Evolutionary conservation across 2,888 invertebrate genomes (phyloP).

Genomic region (Crossocerus cetratus): DNA sequence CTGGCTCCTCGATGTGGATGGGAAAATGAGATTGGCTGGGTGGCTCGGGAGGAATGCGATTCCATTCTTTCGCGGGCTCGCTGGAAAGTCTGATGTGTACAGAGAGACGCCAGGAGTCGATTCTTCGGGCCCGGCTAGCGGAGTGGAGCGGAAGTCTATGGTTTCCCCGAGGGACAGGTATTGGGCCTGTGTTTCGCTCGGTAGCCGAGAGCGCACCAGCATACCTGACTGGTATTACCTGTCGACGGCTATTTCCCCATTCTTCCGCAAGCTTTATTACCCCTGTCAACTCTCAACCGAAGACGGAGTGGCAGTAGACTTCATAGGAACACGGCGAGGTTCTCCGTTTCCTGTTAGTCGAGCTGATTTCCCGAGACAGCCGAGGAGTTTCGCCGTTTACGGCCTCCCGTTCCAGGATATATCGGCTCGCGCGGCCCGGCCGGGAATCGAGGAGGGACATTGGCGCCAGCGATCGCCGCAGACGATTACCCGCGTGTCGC

Average conservation of each 20-base stretch:
- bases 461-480: constrained; percentile 51
- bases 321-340: background rate
- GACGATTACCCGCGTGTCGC: constrained; percentile 51
- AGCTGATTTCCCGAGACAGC: background rate
- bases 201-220: background rate
- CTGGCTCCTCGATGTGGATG: too few species aligned
- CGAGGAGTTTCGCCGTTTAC: constrained; percentile 8
- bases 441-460: constrained; percentile 45
- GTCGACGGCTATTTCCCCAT: background rate
- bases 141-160: constrained; percentile 63
- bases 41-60: too few species aligned
- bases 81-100: too few species aligned
- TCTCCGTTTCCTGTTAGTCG: background rate
- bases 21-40: too few species aligned
- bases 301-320: background rate
- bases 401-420: constrained; percentile 19
- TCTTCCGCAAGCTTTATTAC: background rate
- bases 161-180: constrained; percentile 62
- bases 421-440: constrained; percentile 26
- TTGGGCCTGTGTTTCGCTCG: background rate
- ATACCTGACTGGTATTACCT: background rate
- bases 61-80: too few species aligned
- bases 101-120: too few species aligned
- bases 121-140: too few species aligned
- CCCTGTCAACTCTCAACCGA: background rate